Base-by-base conservation (phyloP, 1,140 invertebrate species). In the Sipha flava region DNA sequence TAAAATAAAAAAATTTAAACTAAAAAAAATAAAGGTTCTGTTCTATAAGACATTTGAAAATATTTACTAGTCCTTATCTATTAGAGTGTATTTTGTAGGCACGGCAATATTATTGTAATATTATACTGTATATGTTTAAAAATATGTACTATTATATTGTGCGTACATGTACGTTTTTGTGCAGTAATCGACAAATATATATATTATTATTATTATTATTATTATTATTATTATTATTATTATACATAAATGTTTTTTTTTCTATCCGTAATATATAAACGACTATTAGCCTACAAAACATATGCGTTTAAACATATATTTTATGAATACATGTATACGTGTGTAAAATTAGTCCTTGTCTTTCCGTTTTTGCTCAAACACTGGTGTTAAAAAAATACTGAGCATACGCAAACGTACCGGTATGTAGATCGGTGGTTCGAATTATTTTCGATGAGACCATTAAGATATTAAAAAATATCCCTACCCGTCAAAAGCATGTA, bases 21-120 rank as follows among this genome's bases (percentile, higher is more conserved):
- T 21, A 1, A 1, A 52, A 54, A 26, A 54, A 23, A 66, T 43
- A 59, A n/a, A n/a, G n/a, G 21, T n/a, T 57, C 49, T 34, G 72
- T 54, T 54, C 49, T 59, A 14, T 52, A 34, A 75, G 26, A 49
- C 18, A 75, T 75, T 75, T 54, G 72, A 75, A 54, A 75, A 54
- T 75, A 75, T 75, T 75, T 75, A 75, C 72, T 75, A 75, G 72
- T 75, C 72, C 72, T 75, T 75, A 75, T 75, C 29, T 54, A 54
- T 52, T 75, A 75, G 72, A 29, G 68, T 72, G 64, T 52, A 75
- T 54, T 75, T 75, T 54, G 29, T 75, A 75, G 72, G 21, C 21
- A 34, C 45, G 72, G 49, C 72, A 37, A 75, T 57, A 52, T 57
- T 40, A 54, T 75, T 75, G 47, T 52, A 34, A 73, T 72, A 72